phyloP scores from a whole-genome alignment of 2,888 invertebrate genomes.

The Bembecia ichneumoniformis region DNA sequence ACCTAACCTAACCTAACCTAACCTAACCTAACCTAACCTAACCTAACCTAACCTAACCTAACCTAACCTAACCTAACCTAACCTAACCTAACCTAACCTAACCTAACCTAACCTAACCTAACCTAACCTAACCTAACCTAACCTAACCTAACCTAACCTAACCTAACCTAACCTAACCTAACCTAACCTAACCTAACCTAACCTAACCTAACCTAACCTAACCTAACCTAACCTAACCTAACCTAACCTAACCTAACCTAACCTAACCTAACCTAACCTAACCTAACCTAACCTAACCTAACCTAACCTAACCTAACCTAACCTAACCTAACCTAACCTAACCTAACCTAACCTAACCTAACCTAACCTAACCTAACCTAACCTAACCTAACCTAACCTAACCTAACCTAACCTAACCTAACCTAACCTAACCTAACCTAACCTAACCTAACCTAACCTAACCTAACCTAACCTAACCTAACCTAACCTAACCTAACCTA shows the following conservation, averaged over 20 bases:
- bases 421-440: conserved; percentile 3
- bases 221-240: background rate
- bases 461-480: conserved; percentile 3
- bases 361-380: conserved; percentile 2
- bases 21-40: too few relatives aligned
- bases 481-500: conserved; percentile 3
- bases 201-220: conserved; percentile 1
- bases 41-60: too few relatives aligned
- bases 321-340: conserved; percentile 1
- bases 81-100: too few relatives aligned
- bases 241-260: background rate
- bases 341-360: background rate
- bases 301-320: conserved; percentile 1
- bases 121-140: background rate
- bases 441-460: conserved; percentile 3
- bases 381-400: conserved; percentile 2
- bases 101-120: too few relatives aligned
- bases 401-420: conserved; percentile 3
- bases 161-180: conserved; percentile 5
- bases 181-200: conserved; percentile 3
- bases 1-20: too few relatives aligned
- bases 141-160: conserved; percentile 4
- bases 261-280: conserved; percentile 1
- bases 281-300: conserved; percentile 1
- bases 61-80: too few relatives aligned